phyloP scores from a whole-genome alignment of 2,113 vertebrate species.

The Tinamus guttatus region DNA sequence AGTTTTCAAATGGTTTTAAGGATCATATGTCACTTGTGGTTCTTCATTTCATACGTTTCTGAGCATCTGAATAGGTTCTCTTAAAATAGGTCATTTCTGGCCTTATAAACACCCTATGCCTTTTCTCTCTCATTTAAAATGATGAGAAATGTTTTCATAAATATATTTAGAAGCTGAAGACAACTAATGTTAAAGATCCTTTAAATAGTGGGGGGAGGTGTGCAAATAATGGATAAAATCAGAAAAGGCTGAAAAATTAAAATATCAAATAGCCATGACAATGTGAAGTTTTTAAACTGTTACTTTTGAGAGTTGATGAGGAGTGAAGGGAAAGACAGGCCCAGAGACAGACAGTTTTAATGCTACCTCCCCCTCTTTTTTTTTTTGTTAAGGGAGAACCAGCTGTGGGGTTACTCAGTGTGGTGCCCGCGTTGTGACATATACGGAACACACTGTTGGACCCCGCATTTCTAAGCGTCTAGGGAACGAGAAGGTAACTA shows the following conservation, averaged over 20 bases:
- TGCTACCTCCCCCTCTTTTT: too few species aligned
- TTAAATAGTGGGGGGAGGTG: not conserved
- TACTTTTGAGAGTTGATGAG: not conserved
- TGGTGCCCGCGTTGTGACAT: not conserved
- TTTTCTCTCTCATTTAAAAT: not conserved
- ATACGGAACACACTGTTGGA: not conserved
- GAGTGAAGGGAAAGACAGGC: not conserved
- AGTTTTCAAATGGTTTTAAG: not conserved
- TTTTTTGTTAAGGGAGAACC: not conserved
- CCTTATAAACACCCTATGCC: not conserved
- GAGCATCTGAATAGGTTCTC: not conserved
- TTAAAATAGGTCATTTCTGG: not conserved
- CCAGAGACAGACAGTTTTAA: not conserved
- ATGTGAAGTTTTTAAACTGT: not conserved
- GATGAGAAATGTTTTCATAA: not conserved
- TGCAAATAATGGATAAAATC: not conserved
- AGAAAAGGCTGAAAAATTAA: not conserved
- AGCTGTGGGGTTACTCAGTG: not conserved
- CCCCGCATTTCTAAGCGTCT: not conserved
- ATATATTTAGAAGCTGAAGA: not conserved
- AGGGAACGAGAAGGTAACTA: not conserved
- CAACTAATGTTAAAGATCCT: not conserved
- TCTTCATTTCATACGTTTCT: not conserved
- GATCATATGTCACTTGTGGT: not conserved
- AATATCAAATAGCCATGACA: not conserved